Percentiles rank a stretch among this genome's conserved stretches.
phyloP scores from a whole-genome alignment of 2,113 vertebrate genomes.

The Nyctibius bracteatus region DNA sequence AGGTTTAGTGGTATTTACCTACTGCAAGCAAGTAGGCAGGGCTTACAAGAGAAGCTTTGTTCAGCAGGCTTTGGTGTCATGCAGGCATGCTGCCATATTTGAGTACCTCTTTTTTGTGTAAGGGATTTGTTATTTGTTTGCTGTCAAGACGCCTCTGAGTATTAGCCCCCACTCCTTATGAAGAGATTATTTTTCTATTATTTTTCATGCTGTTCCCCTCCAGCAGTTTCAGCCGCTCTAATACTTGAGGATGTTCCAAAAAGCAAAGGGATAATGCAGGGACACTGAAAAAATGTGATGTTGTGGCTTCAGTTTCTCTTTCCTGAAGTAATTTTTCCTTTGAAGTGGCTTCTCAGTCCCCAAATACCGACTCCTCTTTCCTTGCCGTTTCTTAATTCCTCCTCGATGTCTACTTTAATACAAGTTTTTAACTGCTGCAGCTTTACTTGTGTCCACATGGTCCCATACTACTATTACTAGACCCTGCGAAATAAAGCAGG shows the following conservation, averaged over 20 bases:
- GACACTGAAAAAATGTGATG: neutral
- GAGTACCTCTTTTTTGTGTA: constrained; percentile 27
- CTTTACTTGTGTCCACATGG: neutral
- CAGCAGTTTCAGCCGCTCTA: neutral
- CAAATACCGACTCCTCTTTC: neutral
- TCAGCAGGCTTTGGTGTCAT: neutral
- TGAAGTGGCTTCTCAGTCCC: neutral
- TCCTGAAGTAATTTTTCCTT: neutral
- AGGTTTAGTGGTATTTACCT: constrained; percentile 37
- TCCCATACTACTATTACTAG: neutral
- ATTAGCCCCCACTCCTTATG: constrained; percentile 5
- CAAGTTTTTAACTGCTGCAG: neutral
- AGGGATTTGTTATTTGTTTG: constrained; percentile 50
- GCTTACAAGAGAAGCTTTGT: constrained; percentile 27
- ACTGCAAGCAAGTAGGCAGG: constrained; percentile 30
- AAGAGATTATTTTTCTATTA: constrained; percentile 54
- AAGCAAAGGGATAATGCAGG: neutral
- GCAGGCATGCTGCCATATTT: neutral
- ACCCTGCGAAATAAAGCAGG: neutral
- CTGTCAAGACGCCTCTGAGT: constrained; percentile 9
- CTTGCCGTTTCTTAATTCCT: neutral
- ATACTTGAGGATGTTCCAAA: neutral
- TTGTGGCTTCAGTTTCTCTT: neutral
- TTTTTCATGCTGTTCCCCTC: neutral
- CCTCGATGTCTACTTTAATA: neutral